A percentile compares a stretch with the other conserved stretches of the same genome.
Evolutionary conservation across 2,888 invertebrate species (phyloP).

Genomic region (Congeria kusceri): DNA sequence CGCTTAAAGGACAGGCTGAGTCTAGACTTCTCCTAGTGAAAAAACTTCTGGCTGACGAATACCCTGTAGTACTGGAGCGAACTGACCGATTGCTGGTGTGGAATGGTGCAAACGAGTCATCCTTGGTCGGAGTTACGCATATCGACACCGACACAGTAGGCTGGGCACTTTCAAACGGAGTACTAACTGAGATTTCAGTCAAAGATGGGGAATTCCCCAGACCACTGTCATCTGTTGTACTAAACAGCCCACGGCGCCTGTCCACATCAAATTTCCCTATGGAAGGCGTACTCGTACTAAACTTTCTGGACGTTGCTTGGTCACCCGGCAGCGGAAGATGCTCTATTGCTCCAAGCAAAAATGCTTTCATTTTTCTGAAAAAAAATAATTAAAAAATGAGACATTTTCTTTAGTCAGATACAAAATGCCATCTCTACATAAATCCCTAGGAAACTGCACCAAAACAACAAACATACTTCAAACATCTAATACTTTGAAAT

Average conservation of each 20-base stretch:
- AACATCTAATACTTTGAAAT: no score
- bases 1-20: conserved; percentile 21
- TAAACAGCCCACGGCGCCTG: conserved; percentile 9
- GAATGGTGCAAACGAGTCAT: neutral
- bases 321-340: neutral
- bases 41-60: conserved; percentile 14
- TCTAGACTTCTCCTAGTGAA: conserved; percentile 33
- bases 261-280: neutral
- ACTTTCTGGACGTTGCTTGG: conserved; percentile 22
- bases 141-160: conserved; percentile 7
- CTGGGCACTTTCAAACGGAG: conserved; percentile 1
- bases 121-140: conserved; percentile 21
- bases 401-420: neutral
- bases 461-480: no score
- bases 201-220: conserved; percentile 44
- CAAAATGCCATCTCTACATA: no score
- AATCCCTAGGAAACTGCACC: no score
- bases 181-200: conserved; percentile 20
- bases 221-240: conserved; percentile 52
- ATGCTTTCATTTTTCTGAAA: neutral
- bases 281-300: conserved; percentile 61
- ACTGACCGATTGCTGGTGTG: neutral
- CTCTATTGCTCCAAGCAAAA: neutral
- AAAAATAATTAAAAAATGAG: neutral
- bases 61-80: conserved; percentile 9